These are phyloP conservation scores for Enteromius mattozi DNA, from an alignment of 2,797 vertebrate species.

Conservation along the genomic window DNA sequence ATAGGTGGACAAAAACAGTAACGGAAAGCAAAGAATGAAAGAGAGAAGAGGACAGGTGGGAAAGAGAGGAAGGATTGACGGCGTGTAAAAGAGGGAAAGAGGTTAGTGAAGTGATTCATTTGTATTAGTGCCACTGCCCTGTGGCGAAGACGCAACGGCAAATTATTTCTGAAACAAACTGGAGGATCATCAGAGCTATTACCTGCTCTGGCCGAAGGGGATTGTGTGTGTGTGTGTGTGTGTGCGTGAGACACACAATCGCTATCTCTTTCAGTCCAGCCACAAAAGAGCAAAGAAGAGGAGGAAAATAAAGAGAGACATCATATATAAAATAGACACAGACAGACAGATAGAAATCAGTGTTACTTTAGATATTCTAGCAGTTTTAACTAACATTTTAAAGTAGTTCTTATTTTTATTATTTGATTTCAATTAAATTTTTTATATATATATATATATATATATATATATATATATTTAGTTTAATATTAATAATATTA, in stretches of 20 bases:
- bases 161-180: conserved; percentile 91
- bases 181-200: conserved; percentile 86
- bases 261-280: conserved; percentile 75
- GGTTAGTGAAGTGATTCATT: conserved; percentile 87
- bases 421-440: not conserved
- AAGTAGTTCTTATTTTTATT: not conserved
- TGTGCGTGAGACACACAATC: conserved; percentile 80
- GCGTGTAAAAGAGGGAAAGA: conserved; percentile 29
- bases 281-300: conserved; percentile 43
- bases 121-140: conserved; percentile 82
- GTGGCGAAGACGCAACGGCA: conserved; percentile 79
- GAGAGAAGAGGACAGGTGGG: conserved; percentile 52
- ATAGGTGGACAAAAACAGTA: not conserved
- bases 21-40: not conserved
- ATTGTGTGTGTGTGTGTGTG: conserved; percentile 56
- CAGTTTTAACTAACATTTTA: not conserved
- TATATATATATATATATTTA: not conserved
- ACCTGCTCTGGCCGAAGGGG: conserved; percentile 81
- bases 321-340: not conserved
- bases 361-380: too few species aligned
- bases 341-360: not conserved
- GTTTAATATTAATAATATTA: too few species aligned
- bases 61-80: conserved; percentile 65
- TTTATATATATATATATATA: not conserved
- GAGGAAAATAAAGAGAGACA: conserved; percentile 28